Base-by-base conservation (phyloP, 2,113 vertebrate species). In the Scytalopus superciliaris region DNA sequence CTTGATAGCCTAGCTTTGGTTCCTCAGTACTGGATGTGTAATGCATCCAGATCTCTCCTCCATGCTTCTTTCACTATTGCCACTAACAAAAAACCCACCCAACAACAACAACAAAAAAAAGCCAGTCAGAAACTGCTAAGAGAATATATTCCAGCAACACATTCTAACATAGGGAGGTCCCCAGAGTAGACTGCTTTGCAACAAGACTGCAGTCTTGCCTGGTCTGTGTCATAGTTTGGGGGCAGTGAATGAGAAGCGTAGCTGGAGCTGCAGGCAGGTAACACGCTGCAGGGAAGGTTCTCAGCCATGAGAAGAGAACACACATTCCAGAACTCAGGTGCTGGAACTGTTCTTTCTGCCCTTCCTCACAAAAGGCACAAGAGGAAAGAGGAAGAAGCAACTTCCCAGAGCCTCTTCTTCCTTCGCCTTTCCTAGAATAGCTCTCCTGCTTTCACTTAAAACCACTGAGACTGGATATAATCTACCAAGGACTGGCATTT, bases 281-380 rank as follows among this genome's bases (percentile, higher is more conserved):
- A 73, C 19, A 14, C 39, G 31, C 12, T 37, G 57, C 39, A 87
- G 39, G 31, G 33, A 59, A 78, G 2, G 4, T 25, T 82, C 44
- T 79, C 59, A 50, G 40, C 2, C 9, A 9, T 17, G 8, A 37
- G 13, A 7, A 37, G 11, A 45, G 39, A 69, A 67, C 14, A 63
- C 2, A 1, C 1, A 0, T 53, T 45, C 7, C 63, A 50, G 25
- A 39, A 40, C 11, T 47, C 3, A 1, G n/a, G 30, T 81, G 9
- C 18, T 52, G 8, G 37, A 50, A 5, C 10, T 55, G 7, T 16
- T 60, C 28, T 52, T 57, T 70, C 39, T 40, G 42, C 5, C 44
- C 18, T 69, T 79, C 39, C 21, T 75, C 44, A 35, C 19, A 76
- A 47, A 84, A 55, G 7, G 21, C 50, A 47, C 2, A 22, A 8